Base-by-base conservation (phyloP, 2,888 invertebrate species). In the Diaprepes abbreviatus region DNA sequence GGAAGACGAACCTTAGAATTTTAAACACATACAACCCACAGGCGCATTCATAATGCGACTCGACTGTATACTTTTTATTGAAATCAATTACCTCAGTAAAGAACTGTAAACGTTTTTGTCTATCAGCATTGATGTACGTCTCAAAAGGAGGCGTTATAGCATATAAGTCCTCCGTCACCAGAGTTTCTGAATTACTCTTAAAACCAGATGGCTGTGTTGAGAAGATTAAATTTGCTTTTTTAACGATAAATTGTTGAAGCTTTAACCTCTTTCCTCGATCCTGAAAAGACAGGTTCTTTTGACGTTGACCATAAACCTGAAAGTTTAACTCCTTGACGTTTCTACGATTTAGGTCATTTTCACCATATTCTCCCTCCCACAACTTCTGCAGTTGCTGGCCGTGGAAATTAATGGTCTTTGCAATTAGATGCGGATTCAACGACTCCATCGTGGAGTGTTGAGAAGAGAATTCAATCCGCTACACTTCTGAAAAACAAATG, bases 141-240 rank as follows among this genome's bases (percentile, higher is more conserved):
- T 96, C 96, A 83, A 93, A 90, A 0, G 96, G 94, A 71, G 96
- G 95, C 88, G 94, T 91, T 74, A 93, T 87, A 16, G 93, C 93
- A 87, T 88, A 93, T 81, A 90, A 87, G 84, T 93, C 91, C 72
- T 87, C 87, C 48, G 88, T 85, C 40, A 80, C 67, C 21, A 86
- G 84, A 72, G 87, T 82, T 3, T 85, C 83, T 4, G 21, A 1
- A 16, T 48, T 57, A 3, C 16, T 19, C 48, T 65, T 71, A n/a
- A 64, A 62, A 28, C 88, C 86, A 16, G 84, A 79, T 2, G 78
- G 71, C 88, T 87, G 73, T 84, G 82, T 82, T 87, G 82, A 91
- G 82, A 93, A 96, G 73, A 96, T 86, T 55, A 91, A 87, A 79
- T 89, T 89, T 1, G 95, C 93, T 84, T 95, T 95, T 79, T 93